Evolutionary conservation across 2,888 invertebrate species (phyloP), one percentile per base, ranked within the genome.

Genomic region (Leptinotarsa juncta): DNA sequence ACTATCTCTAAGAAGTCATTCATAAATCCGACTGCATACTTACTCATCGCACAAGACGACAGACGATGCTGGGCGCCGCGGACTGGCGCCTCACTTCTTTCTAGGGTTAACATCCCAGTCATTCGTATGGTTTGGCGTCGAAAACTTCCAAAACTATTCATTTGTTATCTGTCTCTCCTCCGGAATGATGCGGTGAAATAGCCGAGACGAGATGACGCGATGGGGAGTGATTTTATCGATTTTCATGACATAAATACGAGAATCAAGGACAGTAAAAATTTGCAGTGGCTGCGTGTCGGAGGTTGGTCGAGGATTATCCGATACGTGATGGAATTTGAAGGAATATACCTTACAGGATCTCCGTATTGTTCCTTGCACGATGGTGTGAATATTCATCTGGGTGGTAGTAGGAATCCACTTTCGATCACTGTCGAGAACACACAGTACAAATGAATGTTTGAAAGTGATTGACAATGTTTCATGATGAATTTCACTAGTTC

Each of bases 211-310:
- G 26, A 60, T 60, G 60, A 48, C 51, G 68, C 26, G 55, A 57
- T 32, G 55, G 65, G 49, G 74, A 65, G 62, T 42, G 53, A 53
- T 23, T 65, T 51, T 73, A 77, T 77, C 71, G 77, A 77, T 77
- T 77, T 75, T 65, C 74, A 50, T 71, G 72, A 71, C 75, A 77
- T 70, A 70, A 73, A 73, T 77, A 75, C 69, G 66, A 67, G 74
- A 73, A 77, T 77, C 77, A 72, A 77, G 75, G 75, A 75, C 72
- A 77, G 74, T 72, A 74, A 74, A 77, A 77, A 53, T 74, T 70
- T 60, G 74, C 73, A 62, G 62, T 57, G 57, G 57, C 57, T 57
- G 57, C 57, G 57, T 57, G 32, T 62, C 16, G 62, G 62, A 16
- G 62, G 42, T 42, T 32, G 16, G 42, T 18, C 57, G 57, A 20